These are phyloP conservation scores for Camptogramma bilineatum DNA, from an alignment of 2,888 invertebrate species.

Conservation along the genomic window DNA sequence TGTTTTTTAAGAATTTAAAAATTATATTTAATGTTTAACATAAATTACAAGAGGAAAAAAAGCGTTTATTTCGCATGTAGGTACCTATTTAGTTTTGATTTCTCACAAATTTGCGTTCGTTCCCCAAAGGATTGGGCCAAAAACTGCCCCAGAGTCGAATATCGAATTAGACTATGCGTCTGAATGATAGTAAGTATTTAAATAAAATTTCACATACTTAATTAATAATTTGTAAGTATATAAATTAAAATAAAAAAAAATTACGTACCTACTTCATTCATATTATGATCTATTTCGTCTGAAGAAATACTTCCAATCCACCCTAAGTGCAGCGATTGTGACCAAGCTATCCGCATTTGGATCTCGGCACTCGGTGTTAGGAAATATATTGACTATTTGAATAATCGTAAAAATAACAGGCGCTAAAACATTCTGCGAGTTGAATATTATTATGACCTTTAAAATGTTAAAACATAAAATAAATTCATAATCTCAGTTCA, in stretches of 20 bases:
- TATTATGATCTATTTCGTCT: conserved; percentile 25
- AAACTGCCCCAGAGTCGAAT: too few relatives aligned
- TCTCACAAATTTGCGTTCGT: too few relatives aligned
- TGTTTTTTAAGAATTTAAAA: not conserved
- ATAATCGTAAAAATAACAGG: conserved; percentile 2
- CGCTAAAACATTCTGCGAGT: not conserved
- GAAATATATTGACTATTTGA: conserved; percentile 47
- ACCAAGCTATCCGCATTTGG: conserved; percentile 83
- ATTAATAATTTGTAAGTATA: not conserved
- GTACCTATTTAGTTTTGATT: too few relatives aligned
- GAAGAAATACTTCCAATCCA: conserved; percentile 61
- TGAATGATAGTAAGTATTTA: too few relatives aligned
- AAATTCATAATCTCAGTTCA: not conserved
- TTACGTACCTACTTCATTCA: conserved; percentile 4
- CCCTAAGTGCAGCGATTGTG: conserved; percentile 83
- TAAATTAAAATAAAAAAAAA: not conserved
- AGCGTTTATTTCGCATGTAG: too few relatives aligned
- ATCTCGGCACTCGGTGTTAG: conserved; percentile 78
- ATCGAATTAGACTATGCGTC: too few relatives aligned
- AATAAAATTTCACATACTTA: too few relatives aligned
- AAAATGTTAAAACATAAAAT: not conserved
- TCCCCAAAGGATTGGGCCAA: too few relatives aligned
- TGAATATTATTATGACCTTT: not conserved
- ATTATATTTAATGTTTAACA: not conserved
- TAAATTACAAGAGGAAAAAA: not conserved